phyloP scores from a whole-genome alignment of 2,888 invertebrate species.

The Cyrtodaria siliqua region DNA sequence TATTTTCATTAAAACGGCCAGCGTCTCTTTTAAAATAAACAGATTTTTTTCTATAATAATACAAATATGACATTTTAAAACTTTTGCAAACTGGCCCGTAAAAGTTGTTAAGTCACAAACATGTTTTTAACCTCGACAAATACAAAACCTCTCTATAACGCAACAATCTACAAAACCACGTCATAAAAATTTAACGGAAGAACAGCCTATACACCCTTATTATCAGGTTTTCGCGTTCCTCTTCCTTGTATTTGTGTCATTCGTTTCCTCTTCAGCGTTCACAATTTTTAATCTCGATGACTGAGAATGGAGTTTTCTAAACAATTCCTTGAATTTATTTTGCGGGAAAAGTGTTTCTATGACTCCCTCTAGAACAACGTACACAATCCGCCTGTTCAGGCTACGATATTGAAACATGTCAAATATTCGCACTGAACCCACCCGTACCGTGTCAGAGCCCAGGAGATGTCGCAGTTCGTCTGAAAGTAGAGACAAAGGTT shows the following conservation, averaged over 20 bases:
- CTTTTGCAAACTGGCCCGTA: too few relatives aligned
- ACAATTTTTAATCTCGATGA: conserved; percentile 46
- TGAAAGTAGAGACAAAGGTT: conserved; percentile 58
- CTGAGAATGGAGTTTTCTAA: conserved; percentile 90
- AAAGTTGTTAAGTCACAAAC: too few relatives aligned
- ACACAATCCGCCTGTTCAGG: conserved; percentile 93
- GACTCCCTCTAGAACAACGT: conserved; percentile 94
- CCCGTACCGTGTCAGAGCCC: conserved; percentile 94
- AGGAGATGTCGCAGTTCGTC: conserved; percentile 96
- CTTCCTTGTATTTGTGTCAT: background rate
- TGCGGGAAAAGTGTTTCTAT: conserved; percentile 93
- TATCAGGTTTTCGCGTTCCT: too few relatives aligned
- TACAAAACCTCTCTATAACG: too few relatives aligned
- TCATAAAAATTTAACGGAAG: too few relatives aligned
- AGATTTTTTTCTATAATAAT: too few relatives aligned
- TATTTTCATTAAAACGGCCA: too few relatives aligned
- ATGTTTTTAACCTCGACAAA: too few relatives aligned
- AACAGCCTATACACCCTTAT: too few relatives aligned
- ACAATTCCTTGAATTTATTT: conserved; percentile 91
- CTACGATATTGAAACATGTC: conserved; percentile 95
- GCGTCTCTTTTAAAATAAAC: too few relatives aligned
- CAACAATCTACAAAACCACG: too few relatives aligned
- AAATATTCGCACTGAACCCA: conserved; percentile 93
- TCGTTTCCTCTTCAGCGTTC: background rate
- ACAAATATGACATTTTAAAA: too few relatives aligned